Evolutionary conservation across 2,113 vertebrate genomes (phyloP), one percentile per base, ranked within the genome.

Genomic region (Empidonax alnorum): DNA sequence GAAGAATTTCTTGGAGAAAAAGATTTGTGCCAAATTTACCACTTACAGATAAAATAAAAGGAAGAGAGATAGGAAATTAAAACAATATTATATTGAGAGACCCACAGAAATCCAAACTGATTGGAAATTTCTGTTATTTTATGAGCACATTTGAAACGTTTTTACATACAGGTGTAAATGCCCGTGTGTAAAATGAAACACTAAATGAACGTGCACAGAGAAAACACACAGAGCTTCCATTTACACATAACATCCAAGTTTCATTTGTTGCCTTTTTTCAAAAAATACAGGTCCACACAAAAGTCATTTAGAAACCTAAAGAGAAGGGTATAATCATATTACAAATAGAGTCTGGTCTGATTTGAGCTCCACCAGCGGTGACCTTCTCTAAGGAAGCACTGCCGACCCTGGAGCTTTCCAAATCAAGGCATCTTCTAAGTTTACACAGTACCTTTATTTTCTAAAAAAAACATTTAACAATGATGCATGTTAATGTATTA

Each of bases 311-410:
- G 50, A 78, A 82, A 49, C 31, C 41, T 56, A 3, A 9, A 30
- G 30, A 62, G 3, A 0, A 0, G 4, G 2, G 5, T 28, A 68
- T 24, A 55, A 76, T 22, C 53, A 68, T 16, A 23, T 4, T 41
- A 73, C 14, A 68, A 39, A 84, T 15, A 55, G 6, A 49, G 15
- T 14, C n/a, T 28, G 16, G 17, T 28, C 9, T 25, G 11, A 33
- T 61, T 53, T 76, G 46, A 69, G 46, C 49, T 49, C 44, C 33
- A 75, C 3, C 15, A 49, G 41, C 4, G 16, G 7, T 47, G 62
- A 42, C 6, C 27, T n/a, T 85, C 49, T 61, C 1, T n/a, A 33
- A 30, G n/a, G 28, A 81, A 87, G 31, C 35, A 69, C 8, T 27
- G 44, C 37, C 31, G 31, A 41, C 15, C 47, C 31, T 37, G 35